phyloP scores from a whole-genome alignment of 2,888 invertebrate species.

The Zygothrica quintamaculata region DNA sequence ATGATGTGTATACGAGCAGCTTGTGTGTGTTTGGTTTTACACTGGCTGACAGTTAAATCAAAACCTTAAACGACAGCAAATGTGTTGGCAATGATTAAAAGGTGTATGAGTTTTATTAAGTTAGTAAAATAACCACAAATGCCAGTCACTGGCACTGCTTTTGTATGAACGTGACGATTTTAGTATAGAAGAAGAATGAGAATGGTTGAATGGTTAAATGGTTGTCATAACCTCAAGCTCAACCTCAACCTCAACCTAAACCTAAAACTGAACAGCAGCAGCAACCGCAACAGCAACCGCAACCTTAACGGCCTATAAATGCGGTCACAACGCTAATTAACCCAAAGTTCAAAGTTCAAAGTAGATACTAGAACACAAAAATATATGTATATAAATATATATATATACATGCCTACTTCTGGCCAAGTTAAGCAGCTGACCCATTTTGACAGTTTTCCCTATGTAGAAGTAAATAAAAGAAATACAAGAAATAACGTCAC shows the following conservation, averaged over 20 bases:
- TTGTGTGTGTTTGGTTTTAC: constrained; percentile 1
- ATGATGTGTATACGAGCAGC: constrained; percentile 1
- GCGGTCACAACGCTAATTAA: constrained; percentile 74
- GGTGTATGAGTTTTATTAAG: constrained; percentile 6
- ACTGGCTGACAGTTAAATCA: constrained; percentile 31
- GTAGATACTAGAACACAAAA: constrained; percentile 28
- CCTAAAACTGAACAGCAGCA: not conserved
- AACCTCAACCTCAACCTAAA: not conserved
- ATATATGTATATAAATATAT: constrained; percentile 31
- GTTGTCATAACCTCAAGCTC: not conserved
- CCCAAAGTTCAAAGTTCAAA: constrained; percentile 82
- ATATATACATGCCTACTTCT: constrained; percentile 19
- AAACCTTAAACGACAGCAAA: constrained; percentile 34
- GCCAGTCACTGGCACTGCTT: not conserved
- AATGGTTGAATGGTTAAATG: not conserved
- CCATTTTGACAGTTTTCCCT: constrained; percentile 51
- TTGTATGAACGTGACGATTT: constrained; percentile 1
- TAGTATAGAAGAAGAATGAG: not conserved
- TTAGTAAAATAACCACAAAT: not conserved
- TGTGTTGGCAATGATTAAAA: constrained; percentile 11
- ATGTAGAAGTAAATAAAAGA: constrained; percentile 54
- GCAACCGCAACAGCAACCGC: not conserved
- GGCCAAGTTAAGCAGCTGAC: constrained; percentile 55
- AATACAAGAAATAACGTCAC: constrained; percentile 23
- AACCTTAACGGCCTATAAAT: constrained; percentile 31